These are phyloP conservation scores for Pogoniulus pusillus DNA, from an alignment of 2,797 vertebrate genomes.

Conservation along the genomic window DNA sequence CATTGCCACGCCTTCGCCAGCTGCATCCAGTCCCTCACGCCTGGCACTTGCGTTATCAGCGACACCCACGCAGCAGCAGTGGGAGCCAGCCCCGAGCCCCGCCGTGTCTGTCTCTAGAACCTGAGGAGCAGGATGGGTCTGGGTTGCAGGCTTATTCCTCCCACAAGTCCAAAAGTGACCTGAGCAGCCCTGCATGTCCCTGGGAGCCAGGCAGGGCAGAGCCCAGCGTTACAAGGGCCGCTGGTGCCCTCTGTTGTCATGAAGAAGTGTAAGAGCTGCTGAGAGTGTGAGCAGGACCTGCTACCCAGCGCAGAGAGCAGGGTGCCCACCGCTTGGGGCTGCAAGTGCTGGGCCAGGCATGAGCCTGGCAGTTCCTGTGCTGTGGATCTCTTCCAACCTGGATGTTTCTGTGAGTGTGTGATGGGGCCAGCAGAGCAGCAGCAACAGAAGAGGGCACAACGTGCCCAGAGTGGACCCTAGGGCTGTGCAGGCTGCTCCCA, in stretches of 20 bases:
- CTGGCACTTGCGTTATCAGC: accelerated
- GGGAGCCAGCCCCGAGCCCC: background rate
- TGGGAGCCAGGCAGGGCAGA: background rate
- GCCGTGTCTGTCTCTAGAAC: background rate
- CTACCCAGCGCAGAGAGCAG: background rate
- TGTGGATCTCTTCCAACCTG: no score
- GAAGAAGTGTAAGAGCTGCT: background rate
- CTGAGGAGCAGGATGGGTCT: background rate
- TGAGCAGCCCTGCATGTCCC: background rate
- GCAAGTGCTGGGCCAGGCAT: background rate
- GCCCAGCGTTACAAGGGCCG: constrained; percentile 1
- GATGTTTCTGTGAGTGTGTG: background rate
- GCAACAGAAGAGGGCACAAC: background rate
- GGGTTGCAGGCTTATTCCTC: background rate
- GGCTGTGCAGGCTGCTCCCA: no score
- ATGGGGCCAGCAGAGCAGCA: background rate
- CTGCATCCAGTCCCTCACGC: background rate
- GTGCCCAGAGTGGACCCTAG: accelerated
- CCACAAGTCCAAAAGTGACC: background rate
- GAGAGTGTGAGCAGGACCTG: background rate
- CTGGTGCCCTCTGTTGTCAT: constrained; percentile 68
- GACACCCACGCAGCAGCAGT: accelerated
- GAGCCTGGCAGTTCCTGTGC: no score
- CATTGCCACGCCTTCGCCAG: accelerated
- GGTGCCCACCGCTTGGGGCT: background rate